A percentile compares a stretch with the other conserved stretches of the same genome.
These are phyloP conservation scores for Periplaneta americana DNA, from an alignment of 1,140 invertebrate genomes.

Conservation along the genomic window DNA sequence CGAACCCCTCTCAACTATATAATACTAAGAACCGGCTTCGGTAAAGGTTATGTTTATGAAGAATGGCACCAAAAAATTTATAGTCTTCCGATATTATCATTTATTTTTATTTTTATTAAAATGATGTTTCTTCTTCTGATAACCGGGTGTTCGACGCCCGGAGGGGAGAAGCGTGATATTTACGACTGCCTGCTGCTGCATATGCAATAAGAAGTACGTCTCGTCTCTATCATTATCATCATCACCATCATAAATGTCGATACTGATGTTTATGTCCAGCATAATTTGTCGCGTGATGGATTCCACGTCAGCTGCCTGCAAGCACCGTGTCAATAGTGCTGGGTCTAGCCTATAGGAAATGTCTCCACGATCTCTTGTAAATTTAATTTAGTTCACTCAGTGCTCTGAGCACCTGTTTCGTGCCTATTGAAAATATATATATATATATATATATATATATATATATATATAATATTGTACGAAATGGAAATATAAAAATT, in stretches of 20 bases:
- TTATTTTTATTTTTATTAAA: not conserved
- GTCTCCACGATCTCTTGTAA: too few relatives aligned
- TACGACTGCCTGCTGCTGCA: not conserved
- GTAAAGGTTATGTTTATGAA: not conserved
- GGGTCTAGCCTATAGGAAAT: too few relatives aligned
- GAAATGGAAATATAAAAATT: too few relatives aligned
- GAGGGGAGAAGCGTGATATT: not conserved
- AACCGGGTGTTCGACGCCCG: not conserved
- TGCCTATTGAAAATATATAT: too few relatives aligned
- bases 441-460: too few relatives aligned
- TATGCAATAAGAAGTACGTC: too few relatives aligned
- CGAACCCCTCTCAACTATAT: too few relatives aligned
- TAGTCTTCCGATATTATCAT: not conserved
- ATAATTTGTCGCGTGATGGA: not conserved
- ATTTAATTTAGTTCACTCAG: too few relatives aligned
- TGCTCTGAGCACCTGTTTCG: too few relatives aligned
- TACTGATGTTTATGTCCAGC: not conserved
- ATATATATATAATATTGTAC: too few relatives aligned
- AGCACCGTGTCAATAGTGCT: not conserved
- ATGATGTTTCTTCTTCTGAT: not conserved
- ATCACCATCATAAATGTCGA: not conserved
- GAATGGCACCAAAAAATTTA: not conserved
- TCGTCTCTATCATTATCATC: not conserved
- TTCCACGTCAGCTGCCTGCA: not conserved
- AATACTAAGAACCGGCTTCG: not conserved